Evolutionary conservation across 2,888 invertebrate species (phyloP), one percentile per base, ranked within the genome.

Genomic region (Lasioglossum villosulum): DNA sequence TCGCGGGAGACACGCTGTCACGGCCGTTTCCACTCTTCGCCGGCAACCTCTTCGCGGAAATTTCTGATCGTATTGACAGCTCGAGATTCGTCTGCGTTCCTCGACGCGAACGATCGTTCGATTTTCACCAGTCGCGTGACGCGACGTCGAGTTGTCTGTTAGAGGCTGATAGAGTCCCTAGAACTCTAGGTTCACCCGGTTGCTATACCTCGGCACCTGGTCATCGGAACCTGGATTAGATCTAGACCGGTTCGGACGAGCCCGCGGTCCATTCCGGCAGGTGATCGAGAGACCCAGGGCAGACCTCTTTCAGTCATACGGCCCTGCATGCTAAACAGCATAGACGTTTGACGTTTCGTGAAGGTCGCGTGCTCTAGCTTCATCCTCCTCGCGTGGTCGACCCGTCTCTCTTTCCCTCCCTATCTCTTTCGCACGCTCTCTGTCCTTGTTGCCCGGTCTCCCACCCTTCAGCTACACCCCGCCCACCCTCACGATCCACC

Each of bases 311-410:
- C 84, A 83, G 86, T 89, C 89, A 84, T 93, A 94, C 94, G 93
- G 93, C 92, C 91, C 94, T 94, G 92, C 89, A 83, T 83, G 88
- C 91, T 89, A 90, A 92, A 89, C 92, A 90, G 89, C 91, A 91
- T 91, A 93, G 92, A 93, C 93, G 92, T 94, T 95, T 94, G 94
- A 95, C 94, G 94, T 95, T 94, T 94, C 92, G 92, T 91, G 95
- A 95, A 95, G 95, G 94, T 94, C 94, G 94, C 91, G 90, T 89
- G 86, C 84, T 84, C 81, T 83, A 72, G 77, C 85, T 77, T 84
- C 78, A 77, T 75, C 83, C 75, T 81, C 74, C 87, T 86, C 84
- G 66, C 78, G 52, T n/a, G 70, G n/a, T 34, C 30, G 48, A 63
- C 45, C 37, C 80, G 66, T 77, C 52, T 83, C 82, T 72, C 59